These are phyloP conservation scores for Dipodomys spectabilis DNA, from an alignment of 2,113 vertebrate species.

Conservation along the genomic window DNA sequence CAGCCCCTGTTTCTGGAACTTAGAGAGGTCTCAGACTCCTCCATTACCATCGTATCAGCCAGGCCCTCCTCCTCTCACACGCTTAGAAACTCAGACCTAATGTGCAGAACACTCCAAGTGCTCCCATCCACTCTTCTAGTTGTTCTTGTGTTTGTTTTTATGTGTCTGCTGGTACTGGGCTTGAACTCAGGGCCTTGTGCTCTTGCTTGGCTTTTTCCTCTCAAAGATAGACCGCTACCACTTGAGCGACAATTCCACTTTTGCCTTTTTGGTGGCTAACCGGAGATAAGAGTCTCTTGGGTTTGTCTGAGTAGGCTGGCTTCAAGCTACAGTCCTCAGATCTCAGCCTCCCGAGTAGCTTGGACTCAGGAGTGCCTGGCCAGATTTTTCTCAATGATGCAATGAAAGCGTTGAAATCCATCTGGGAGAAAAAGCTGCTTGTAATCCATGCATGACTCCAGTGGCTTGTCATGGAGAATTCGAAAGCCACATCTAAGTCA, in stretches of 20 bases:
- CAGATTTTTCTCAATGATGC: not conserved
- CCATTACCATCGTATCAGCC: not conserved
- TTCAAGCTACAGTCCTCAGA: too few species aligned
- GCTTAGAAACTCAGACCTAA: not conserved
- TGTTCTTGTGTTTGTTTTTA: too few species aligned
- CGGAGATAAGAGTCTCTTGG: too few species aligned
- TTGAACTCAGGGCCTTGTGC: too few species aligned
- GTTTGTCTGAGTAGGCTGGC: too few species aligned
- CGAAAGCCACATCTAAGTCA: not conserved
- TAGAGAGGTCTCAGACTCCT: not conserved
- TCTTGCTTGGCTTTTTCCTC: too few species aligned
- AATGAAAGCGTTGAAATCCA: not conserved
- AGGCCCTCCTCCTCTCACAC: not conserved
- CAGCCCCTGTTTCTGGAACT: not conserved
- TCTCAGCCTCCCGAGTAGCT: too few species aligned
- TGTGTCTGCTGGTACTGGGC: too few species aligned
- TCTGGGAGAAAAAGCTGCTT: not conserved
- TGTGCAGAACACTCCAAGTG: not conserved
- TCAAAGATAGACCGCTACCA: too few species aligned
- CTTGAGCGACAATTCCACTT: too few species aligned
- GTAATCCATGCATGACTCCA: not conserved
- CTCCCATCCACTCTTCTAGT: not conserved
- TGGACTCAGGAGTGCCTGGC: too few species aligned
- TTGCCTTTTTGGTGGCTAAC: too few species aligned
- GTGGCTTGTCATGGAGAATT: not conserved